phyloP scores from a whole-genome alignment of 1,140 invertebrate species.

The Microplitis mediator region DNA sequence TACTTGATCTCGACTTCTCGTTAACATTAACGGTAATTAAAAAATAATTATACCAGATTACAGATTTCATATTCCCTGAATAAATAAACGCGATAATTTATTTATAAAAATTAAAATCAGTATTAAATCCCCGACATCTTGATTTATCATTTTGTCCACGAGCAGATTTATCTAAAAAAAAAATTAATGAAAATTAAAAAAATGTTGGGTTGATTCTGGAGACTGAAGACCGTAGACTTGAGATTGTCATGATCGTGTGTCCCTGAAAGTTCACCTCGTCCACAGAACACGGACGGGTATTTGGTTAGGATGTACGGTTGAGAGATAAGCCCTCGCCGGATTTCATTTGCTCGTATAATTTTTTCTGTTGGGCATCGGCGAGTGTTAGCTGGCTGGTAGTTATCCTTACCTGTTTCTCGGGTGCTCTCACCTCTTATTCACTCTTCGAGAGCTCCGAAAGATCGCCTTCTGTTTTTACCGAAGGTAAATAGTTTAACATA shows the following conservation, averaged over 20 bases:
- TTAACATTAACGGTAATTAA: no score
- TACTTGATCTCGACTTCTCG: no score
- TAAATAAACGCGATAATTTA: no score
- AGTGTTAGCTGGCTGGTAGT: background rate
- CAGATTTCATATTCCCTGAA: no score
- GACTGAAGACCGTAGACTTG: background rate
- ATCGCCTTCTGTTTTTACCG: constrained; percentile 35
- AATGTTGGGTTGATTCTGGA: background rate
- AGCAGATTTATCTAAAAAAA: no score
- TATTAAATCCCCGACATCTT: no score
- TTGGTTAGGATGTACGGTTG: constrained; percentile 47
- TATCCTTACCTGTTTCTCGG: constrained; percentile 23
- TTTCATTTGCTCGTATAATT: constrained; percentile 48
- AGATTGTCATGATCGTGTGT: background rate
- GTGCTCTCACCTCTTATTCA: constrained; percentile 8
- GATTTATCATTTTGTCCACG: no score
- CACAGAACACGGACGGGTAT: constrained; percentile 34
- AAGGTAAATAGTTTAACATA: constrained; percentile 37
- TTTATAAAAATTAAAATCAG: no score
- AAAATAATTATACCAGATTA: no score
- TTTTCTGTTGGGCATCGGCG: background rate
- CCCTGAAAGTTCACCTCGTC: constrained; percentile 28
- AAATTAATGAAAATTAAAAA: no score
- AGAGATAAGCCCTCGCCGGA: constrained; percentile 48
- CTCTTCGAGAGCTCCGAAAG: background rate